Evolutionary conservation across 2,888 invertebrate genomes (phyloP), one percentile per base, ranked within the genome.

Genomic region (Brachyopa scutellaris): DNA sequence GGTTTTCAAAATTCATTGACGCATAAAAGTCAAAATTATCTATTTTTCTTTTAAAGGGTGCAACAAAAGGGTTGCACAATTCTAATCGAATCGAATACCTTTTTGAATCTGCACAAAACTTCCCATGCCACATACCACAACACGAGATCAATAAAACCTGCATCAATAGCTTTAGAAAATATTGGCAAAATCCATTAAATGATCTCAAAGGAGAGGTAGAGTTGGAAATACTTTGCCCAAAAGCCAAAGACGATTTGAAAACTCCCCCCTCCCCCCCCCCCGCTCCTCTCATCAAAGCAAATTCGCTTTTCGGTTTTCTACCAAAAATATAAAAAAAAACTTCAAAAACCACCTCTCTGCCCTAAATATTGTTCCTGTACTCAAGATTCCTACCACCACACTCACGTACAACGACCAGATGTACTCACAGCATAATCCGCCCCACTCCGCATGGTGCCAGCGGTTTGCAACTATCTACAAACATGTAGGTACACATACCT

Each of bases 1-100:
- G 61, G 40, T 31, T 70, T 38, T 72, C 83, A 85, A 86, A 87
- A 86, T 51, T 74, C 61, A 79, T 55, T 79, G 78, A 84, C 84
- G 82, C 66, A 82, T 79, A 74, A 86, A 85, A 84, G 85, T 84
- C 84, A 84, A 85, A 78, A 70, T 47, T 82, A 26, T 51, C n/a
- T 77, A 49, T 64, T 49, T 76, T 13, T 17, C 13, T 21, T 1
- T 13, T 5, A 9, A 3, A 38, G 78, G 73, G 66, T 59, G 73
- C 51, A 26, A 42, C 11, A 29, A 40, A 70, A 61, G 70, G 70
- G 70, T 61, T 70, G 70, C 70, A 40, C 45, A 59, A 19, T 26
- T 49, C 26, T n/a, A n/a, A n/a, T n/a, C n/a, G n/a, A 59, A 36
- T 47, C 69, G 57, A 47, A 57, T 38, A 40, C 45, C 51, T 66